Evolutionary conservation across 2,888 invertebrate species (phyloP).

Genomic region (Trisateles emortualis): DNA sequence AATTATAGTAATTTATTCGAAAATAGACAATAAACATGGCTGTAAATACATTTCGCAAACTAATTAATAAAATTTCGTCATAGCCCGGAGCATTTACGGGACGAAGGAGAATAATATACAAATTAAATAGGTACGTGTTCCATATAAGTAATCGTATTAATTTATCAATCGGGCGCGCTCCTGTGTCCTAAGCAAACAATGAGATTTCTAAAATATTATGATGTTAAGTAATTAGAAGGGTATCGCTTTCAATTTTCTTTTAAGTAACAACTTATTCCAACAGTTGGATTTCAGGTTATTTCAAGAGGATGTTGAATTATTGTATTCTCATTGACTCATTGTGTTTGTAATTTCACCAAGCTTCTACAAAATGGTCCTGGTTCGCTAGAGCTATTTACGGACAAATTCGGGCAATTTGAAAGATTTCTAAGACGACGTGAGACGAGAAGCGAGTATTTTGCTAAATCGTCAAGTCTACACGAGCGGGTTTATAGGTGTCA

Average conservation of each 20-base stretch:
- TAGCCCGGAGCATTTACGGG: too few relatives aligned
- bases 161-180: too few relatives aligned
- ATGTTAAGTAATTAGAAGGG: neutral
- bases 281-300: conserved; percentile 17
- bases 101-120: too few relatives aligned
- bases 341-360: conserved; percentile 65
- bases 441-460: conserved; percentile 66
- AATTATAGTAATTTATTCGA: too few relatives aligned
- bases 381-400: conserved; percentile 73
- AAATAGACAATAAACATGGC: too few relatives aligned
- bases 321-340: conserved; percentile 62
- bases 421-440: conserved; percentile 65
- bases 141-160: too few relatives aligned
- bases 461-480: conserved; percentile 78
- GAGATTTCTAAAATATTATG: neutral
- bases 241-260: too few relatives aligned
- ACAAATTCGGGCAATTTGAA: conserved; percentile 78
- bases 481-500: conserved; percentile 77
- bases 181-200: too few relatives aligned
- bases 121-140: too few relatives aligned
- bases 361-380: conserved; percentile 66
- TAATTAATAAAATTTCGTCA: too few relatives aligned
- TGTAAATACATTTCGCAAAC: too few relatives aligned
- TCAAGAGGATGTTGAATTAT: conserved; percentile 41
- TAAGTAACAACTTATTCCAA: neutral